These are phyloP conservation scores for Leuciscus waleckii DNA, from an alignment of 2,797 vertebrate species.

Conservation along the genomic window DNA sequence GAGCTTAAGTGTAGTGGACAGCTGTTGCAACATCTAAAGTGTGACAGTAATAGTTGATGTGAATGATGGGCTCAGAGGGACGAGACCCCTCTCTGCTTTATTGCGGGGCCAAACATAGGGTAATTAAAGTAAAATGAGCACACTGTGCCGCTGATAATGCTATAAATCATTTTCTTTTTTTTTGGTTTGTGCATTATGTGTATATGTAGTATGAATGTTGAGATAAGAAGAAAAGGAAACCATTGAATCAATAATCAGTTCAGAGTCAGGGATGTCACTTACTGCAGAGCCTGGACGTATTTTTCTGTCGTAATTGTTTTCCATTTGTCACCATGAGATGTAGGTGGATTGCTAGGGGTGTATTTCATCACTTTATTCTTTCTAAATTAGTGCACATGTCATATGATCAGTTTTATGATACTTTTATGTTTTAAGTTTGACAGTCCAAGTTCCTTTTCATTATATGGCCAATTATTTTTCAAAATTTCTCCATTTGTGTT, in stretches of 20 bases:
- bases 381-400: not conserved
- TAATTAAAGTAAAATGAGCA: constrained; percentile 23
- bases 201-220: not conserved
- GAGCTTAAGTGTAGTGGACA: constrained; percentile 26
- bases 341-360: constrained; percentile 1
- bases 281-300: not conserved
- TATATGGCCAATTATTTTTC: not conserved
- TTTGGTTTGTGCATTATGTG: not conserved
- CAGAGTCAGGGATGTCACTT: not conserved
- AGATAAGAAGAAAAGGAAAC: not conserved
- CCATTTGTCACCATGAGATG: constrained; percentile 3
- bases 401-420: not conserved
- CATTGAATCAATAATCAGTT: constrained; percentile 19
- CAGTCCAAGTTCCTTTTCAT: too few relatives aligned
- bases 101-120: constrained; percentile 28
- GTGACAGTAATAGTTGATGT: constrained; percentile 28
- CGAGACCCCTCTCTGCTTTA: constrained; percentile 18
- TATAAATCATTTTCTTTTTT: constrained; percentile 23
- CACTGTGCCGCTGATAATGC: not conserved
- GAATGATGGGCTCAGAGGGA: constrained; percentile 21
- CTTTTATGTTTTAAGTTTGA: not conserved
- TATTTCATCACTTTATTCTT: not conserved
- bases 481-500: not conserved
- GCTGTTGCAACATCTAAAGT: constrained; percentile 37
- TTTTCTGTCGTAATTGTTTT: not conserved